Evolutionary conservation across 2,888 invertebrate genomes (phyloP), one percentile per base, ranked within the genome.

Genomic region (Nudaria mundana): DNA sequence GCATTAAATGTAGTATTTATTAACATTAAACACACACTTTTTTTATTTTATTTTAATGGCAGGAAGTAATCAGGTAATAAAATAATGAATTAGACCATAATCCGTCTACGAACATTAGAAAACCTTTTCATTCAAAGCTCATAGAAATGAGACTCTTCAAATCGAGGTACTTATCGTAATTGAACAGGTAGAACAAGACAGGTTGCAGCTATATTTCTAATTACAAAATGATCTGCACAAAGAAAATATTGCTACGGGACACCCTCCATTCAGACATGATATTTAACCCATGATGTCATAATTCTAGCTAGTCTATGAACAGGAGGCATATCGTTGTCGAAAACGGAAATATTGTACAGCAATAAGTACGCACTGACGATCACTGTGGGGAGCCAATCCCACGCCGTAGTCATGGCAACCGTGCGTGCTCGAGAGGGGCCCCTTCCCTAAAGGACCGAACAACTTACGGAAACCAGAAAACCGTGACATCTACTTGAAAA

Each of bases 361-460:
- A 52, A 46, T 56, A 58, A 58, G 56, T 54, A 59, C 46, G 49
- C 36, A 49, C 41, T 46, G 56, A 71, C 66, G 68, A 70, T 69
- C 70, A 66, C 77, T 67, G 77, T 71, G 72, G 82, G 84, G 86
- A 81, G 83, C 79, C 80, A 82, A 82, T 79, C 86, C 76, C 78
- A 85, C 70, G 73, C 75, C 53, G 87, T 88, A 70, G 70, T 56
- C 75, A 84, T 86, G 73, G 68, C 68, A 75, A 87, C 86, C 42
- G 60, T 63, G 63, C 71, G 65, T 64, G 63, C 64, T 63, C 62
- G 56, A 68, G 72, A 78, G 76, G 82, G 84, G 74, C 68, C 70
- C 74, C 74, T 71, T 66, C 71, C 76, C 78, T 74, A 62, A 56
- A 47, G 70, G 71, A 67, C 69, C 57, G 52, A 65, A 71, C 72